Conservation (phyloP, 1,140 invertebrate species). For the Cyphomyrmex costatus region DNA sequence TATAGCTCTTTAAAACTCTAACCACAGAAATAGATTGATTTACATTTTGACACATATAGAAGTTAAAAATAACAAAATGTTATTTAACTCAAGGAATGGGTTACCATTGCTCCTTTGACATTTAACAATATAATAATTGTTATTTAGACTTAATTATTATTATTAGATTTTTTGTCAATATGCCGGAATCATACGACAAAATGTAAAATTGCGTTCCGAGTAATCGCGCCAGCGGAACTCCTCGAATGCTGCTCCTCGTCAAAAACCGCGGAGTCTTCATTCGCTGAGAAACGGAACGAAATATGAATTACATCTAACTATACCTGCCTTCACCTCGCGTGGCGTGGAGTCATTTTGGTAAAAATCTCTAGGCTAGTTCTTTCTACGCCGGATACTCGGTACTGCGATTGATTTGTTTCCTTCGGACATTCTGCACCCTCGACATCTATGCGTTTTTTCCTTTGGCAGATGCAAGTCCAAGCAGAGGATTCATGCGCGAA, state of each 20-base stretch:
- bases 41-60: too few relatives aligned
- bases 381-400: constrained; percentile 31
- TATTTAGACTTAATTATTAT: too few relatives aligned
- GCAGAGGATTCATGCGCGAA: constrained; percentile 35
- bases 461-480: not conserved
- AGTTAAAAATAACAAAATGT: too few relatives aligned
- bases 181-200: not conserved
- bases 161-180: too few relatives aligned
- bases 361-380: constrained; percentile 72
- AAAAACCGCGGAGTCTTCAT: constrained; percentile 27
- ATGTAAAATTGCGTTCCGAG: not conserved
- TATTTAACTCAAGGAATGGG: too few relatives aligned
- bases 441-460: not conserved
- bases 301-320: constrained; percentile 70
- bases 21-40: too few relatives aligned
- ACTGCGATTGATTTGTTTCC: not conserved
- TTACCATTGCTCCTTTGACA: too few relatives aligned
- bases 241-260: constrained; percentile 11
- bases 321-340: constrained; percentile 67
- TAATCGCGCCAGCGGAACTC: constrained; percentile 32
- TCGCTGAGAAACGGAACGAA: constrained; percentile 68
- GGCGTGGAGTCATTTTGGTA: constrained; percentile 75
- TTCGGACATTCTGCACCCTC: not conserved
- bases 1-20: too few relatives aligned
- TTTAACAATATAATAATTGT: too few relatives aligned